Conservation (phyloP, 2,888 invertebrate genomes). For the Cistogaster globosa region DNA sequence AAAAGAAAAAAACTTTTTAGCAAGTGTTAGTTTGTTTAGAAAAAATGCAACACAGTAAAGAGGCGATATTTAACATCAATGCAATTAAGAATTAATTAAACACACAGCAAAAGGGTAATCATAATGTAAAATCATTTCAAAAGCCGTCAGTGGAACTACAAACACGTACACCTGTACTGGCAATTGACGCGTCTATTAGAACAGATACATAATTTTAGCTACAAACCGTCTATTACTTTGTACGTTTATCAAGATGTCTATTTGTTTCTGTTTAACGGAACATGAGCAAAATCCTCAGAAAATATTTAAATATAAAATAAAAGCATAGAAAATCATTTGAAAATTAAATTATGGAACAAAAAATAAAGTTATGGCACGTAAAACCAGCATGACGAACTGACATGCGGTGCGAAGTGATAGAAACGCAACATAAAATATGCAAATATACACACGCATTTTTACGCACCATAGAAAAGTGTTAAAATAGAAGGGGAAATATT, state of each 20-base stretch:
- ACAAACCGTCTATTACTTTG: background rate
- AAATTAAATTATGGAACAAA: conserved; percentile 20
- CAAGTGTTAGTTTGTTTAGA: conserved; percentile 10
- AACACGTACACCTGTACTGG: background rate
- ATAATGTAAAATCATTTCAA: conserved; percentile 53
- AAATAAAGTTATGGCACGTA: background rate
- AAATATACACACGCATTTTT: conserved; percentile 17
- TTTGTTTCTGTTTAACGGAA: conserved; percentile 17
- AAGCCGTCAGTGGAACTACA: conserved; percentile 27
- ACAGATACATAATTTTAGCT: background rate
- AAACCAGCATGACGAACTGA: background rate
- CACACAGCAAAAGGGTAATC: conserved; percentile 61
- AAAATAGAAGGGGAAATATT: conserved; percentile 10
- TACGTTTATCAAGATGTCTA: background rate
- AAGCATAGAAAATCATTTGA: conserved; percentile 50
- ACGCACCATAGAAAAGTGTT: conserved; percentile 1
- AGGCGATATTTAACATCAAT: conserved; percentile 61
- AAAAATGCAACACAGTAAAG: conserved; percentile 57
- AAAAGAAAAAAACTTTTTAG: background rate
- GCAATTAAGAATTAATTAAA: conserved; percentile 70
- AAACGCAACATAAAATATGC: conserved; percentile 36
- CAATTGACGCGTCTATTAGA: conserved; percentile 4
- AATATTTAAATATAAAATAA: conserved; percentile 22
- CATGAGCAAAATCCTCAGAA: conserved; percentile 19
- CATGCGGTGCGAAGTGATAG: conserved; percentile 25